Evolutionary conservation across 2,113 vertebrate species (phyloP).

Genomic region (Notechis scutatus): DNA sequence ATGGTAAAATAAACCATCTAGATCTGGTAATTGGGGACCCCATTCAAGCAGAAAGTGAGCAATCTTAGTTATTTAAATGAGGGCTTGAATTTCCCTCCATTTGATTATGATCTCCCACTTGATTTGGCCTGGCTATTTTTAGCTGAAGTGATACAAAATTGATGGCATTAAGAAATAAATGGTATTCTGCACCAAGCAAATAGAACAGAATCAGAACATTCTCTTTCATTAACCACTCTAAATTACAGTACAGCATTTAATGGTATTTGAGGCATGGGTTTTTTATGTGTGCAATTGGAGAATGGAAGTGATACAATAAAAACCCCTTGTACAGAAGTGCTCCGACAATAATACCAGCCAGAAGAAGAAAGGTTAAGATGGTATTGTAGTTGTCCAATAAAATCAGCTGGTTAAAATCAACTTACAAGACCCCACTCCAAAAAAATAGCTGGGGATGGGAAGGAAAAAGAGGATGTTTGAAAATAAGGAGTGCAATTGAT

Average conservation of each 20-base stretch:
- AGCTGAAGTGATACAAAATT: neutral
- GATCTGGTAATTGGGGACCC: neutral
- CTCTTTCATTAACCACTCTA: neutral
- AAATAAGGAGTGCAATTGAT: neutral
- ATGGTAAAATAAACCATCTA: conserved; percentile 74
- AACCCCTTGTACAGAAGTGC: neutral
- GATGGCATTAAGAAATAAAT: neutral
- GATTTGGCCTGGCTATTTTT: neutral
- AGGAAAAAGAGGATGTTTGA: neutral
- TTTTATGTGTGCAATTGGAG: neutral
- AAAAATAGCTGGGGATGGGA: neutral
- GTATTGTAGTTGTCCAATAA: neutral
- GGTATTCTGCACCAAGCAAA: neutral
- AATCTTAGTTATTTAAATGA: neutral
- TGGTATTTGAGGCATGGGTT: neutral
- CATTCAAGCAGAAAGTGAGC: neutral
- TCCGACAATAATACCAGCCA: neutral
- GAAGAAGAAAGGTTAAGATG: neutral
- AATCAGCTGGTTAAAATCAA: neutral
- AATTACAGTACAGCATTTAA: neutral
- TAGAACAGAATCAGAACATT: neutral
- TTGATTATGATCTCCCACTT: neutral
- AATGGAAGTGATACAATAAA: neutral
- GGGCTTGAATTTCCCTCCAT: conserved; percentile 1
- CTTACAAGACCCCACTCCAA: too few relatives aligned